phyloP scores from a whole-genome alignment of 2,113 vertebrate genomes.

The Anarrhichthys ocellatus region DNA sequence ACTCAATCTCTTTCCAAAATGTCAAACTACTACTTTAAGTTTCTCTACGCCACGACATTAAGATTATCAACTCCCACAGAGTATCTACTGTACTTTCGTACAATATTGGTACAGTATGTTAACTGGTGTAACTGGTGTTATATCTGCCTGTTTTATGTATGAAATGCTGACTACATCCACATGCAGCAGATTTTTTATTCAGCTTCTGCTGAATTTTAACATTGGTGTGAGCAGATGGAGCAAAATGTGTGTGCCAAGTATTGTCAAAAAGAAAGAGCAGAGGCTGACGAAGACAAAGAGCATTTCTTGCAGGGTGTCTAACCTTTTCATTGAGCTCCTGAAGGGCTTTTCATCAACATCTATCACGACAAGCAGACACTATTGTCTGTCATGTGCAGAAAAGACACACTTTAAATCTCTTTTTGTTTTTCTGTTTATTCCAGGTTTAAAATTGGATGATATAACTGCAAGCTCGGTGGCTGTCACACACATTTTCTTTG shows the following conservation, averaged over 20 bases:
- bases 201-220: not conserved
- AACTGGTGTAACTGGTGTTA: not conserved
- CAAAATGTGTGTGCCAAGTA: not conserved
- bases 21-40: not conserved
- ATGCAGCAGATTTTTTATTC: not conserved
- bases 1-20: not conserved
- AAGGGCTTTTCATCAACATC: constrained; percentile 22
- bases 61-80: not conserved
- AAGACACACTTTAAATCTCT: not conserved
- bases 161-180: not conserved
- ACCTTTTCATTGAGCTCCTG: constrained; percentile 18
- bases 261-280: constrained; percentile 24
- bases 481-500: constrained; percentile 58
- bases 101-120: not conserved
- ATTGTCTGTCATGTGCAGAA: constrained; percentile 19
- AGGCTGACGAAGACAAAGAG: constrained; percentile 18
- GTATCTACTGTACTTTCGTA: too few species aligned
- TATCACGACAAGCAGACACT: constrained; percentile 16
- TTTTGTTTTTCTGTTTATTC: constrained; percentile 39
- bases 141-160: not conserved
- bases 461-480: constrained; percentile 45
- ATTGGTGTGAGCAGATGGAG: not conserved
- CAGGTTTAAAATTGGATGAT: constrained; percentile 38
- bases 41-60: not conserved
- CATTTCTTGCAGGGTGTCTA: constrained; percentile 8